Evolutionary conservation across 2,888 invertebrate genomes (phyloP), one percentile per base, ranked within the genome.

Genomic region (Melanchra persicariae): DNA sequence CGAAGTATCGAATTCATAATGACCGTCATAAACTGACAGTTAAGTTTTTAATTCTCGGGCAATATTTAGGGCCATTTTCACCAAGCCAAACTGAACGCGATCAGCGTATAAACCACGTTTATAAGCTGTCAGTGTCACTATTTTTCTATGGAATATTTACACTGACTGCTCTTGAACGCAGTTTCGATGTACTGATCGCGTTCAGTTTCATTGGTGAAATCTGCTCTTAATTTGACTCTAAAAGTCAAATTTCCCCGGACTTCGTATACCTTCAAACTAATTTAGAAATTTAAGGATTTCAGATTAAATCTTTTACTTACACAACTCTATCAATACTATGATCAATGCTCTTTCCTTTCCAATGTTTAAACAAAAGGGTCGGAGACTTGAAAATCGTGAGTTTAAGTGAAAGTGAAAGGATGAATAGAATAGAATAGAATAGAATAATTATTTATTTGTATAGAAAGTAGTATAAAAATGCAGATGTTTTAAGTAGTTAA

Each of bases 361-460:
- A 69, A 74, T 37, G 63, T 76, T 45, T n/a, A 70, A 76, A 77
- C 70, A 75, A 76, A 60, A 60, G 59, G 75, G 24, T 57, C 49
- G 24, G n/a, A 24, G n/a, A 40, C n/a, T 73, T 74, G 74, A 51
- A 62, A 73, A 68, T 72, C 62, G 75, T 72, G 70, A 69, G 64
- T 61, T 52, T 7, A 54, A 63, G 74, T 60, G 78, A 80, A 85
- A 85, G 85, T 71, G 47, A 82, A 75, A 58, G 57, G 34, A 65
- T 62, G n/a, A n/a, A n/a, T n/a, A n/a, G n/a, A n/a, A n/a, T n/a
- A n/a, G n/a, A n/a, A n/a, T n/a, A n/a, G n/a, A n/a, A n/a, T n/a
- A n/a, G n/a, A n/a, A n/a, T n/a, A n/a, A n/a, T n/a, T n/a, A n/a
- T n/a, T n/a, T n/a, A n/a, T n/a, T n/a, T n/a, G n/a, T n/a, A n/a